Evolutionary conservation across 2,888 invertebrate genomes (phyloP).

Genomic region (Polymixis lichenea): DNA sequence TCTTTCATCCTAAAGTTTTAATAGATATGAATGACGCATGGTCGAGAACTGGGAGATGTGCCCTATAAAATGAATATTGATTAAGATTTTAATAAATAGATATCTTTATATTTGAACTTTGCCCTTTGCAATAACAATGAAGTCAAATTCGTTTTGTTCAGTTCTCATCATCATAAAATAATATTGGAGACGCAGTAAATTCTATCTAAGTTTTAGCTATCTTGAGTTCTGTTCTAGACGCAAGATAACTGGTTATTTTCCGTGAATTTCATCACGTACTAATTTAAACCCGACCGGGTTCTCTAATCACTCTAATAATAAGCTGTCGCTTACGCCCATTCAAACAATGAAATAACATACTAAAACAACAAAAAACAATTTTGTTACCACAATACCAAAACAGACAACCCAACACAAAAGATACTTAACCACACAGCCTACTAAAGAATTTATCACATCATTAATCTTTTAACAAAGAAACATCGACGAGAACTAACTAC

Average conservation of each 20-base stretch:
- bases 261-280: neutral
- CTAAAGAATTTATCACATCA: constrained; percentile 58
- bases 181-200: constrained; percentile 36
- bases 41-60: constrained; percentile 17
- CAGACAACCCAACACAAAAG: constrained; percentile 35
- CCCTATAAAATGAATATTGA: constrained; percentile 36
- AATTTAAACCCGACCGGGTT: neutral
- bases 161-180: constrained; percentile 47
- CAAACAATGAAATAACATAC: no score
- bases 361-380: neutral
- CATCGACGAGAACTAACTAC: constrained; percentile 68
- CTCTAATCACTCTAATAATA: no score
- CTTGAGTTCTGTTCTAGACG: constrained; percentile 19
- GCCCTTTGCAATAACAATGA: constrained; percentile 39
- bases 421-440: constrained; percentile 36
- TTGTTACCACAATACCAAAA: neutral
- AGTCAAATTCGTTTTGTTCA: constrained; percentile 30
- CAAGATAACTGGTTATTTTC: neutral
- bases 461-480: constrained; percentile 58
- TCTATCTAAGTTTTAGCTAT: constrained; percentile 29
- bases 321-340: no score
- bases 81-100: constrained; percentile 36
- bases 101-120: constrained; percentile 43
- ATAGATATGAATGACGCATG: constrained; percentile 14
- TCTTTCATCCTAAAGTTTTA: constrained; percentile 20